Base-by-base conservation (phyloP, 2,888 invertebrate genomes). In the Trichopoda pennipes region DNA sequence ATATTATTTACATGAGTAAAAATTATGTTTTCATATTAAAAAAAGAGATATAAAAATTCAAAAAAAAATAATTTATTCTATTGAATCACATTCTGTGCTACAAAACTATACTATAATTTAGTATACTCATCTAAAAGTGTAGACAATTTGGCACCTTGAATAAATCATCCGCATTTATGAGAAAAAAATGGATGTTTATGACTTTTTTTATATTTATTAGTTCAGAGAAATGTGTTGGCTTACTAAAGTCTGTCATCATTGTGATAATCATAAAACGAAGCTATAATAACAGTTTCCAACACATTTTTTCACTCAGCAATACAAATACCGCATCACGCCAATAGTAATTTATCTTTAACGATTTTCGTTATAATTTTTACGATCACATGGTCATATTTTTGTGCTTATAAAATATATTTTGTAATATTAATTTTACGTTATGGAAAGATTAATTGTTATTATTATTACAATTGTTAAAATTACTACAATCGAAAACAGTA, bases 91-190 rank as follows among this genome's bases (percentile, higher is more conserved):
- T 32, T 56, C 9, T 23, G 14, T 32, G 6, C 10, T 8, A 12
- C 7, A 49, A 60, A 32, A 19, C n/a, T 21, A 19, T 58, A 19
- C 9, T 10, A 14, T 1, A 35, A 35, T 17, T 64, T 23, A 44
- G n/a, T 9, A 16, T 28, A 2, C 21, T 6, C 19, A 21, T 28
- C 6, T 28, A 21, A 68, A 44, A 47, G n/a, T 8, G 32, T 17
- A 63, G 73, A 63, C 55, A 63, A 32, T 55, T 73, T 73, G 73
- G 55, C 32, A 74, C n/a, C 17, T 55, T 8, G 14, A 60, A 56
- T 55, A 32, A 55, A 47, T 63, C 47, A n/a, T n/a, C 9, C 21
- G 28, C 10, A 28, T 55, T n/a, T 4, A 10, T 32, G 7, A 53
- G 3, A 44, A 44, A 28, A n/a, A 21, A 1, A 14, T 44, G 2